Conservation (phyloP, 2,113 vertebrate genomes). For the Coptodon rendalli region DNA sequence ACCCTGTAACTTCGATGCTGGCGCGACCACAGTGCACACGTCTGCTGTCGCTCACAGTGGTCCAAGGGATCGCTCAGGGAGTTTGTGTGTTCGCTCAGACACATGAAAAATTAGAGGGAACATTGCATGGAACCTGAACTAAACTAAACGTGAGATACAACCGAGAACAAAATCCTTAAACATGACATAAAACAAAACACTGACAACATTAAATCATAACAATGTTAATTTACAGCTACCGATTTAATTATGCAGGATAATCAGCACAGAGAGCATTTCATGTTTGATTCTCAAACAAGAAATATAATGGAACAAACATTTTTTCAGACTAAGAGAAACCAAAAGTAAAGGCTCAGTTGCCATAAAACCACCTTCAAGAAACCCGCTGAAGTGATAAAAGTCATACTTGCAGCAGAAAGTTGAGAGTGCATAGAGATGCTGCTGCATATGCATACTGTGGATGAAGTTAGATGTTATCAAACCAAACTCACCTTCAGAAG, state of each 20-base stretch:
- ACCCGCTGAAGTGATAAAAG: background rate
- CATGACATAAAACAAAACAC: no score
- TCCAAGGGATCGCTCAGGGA: no score
- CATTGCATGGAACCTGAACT: no score
- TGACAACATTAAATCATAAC: no score
- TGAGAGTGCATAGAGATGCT: background rate
- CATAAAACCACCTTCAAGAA: background rate
- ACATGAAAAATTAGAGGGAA: no score
- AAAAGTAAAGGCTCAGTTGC: background rate
- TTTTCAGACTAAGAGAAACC: background rate
- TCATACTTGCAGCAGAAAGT: background rate
- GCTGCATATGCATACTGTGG: background rate
- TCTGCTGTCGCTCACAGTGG: no score
- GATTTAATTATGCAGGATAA: background rate
- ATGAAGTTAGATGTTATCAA: background rate
- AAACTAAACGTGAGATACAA: no score
- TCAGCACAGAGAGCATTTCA: background rate
- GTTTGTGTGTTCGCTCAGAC: no score
- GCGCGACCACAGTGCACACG: no score
- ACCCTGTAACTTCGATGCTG: no score
- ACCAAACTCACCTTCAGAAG: background rate
- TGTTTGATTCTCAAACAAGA: background rate
- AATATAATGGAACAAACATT: background rate
- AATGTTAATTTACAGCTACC: background rate
- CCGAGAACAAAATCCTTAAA: no score